These are phyloP conservation scores for Sisor rabdophorus DNA, from an alignment of 2,113 vertebrate genomes.

Conservation along the genomic window DNA sequence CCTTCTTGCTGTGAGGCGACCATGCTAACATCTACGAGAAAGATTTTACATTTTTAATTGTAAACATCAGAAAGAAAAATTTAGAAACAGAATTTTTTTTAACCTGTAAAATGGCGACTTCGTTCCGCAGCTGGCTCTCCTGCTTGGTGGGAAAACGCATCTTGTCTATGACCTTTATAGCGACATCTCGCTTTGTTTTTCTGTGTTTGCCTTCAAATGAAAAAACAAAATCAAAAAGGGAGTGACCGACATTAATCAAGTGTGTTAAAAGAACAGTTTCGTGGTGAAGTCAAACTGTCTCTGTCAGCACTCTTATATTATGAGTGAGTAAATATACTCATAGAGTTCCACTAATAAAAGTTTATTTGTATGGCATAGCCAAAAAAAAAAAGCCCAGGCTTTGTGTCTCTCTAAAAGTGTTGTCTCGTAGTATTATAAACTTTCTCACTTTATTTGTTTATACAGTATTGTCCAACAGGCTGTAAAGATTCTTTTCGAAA, in stretches of 20 bases:
- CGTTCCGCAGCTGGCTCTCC: conserved; percentile 96
- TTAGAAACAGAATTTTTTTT: neutral
- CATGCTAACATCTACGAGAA: too few species aligned
- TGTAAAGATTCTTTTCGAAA: neutral
- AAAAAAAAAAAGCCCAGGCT: conserved; percentile 22
- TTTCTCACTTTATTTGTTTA: neutral
- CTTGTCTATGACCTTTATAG: conserved; percentile 98
- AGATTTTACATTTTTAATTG: neutral
- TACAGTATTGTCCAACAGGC: neutral
- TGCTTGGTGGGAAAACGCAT: conserved; percentile 98
- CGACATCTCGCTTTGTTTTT: conserved; percentile 95
- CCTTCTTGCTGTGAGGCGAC: too few species aligned
- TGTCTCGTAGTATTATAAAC: neutral
- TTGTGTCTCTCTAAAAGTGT: neutral
- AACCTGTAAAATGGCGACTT: conserved; percentile 99
- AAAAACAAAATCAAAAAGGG: neutral
- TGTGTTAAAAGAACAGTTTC: conserved; percentile 9
- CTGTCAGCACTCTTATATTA: neutral
- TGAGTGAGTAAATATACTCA: neutral
- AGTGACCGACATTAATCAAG: neutral
- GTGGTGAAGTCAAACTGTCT: conserved; percentile 12
- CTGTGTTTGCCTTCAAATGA: conserved; percentile 85
- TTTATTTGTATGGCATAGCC: conserved; percentile 35
- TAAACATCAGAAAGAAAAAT: neutral
- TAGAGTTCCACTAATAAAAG: conserved; percentile 40